Base-by-base conservation (phyloP, 2,888 invertebrate species). In the Drosophila flavopinicola region DNA sequence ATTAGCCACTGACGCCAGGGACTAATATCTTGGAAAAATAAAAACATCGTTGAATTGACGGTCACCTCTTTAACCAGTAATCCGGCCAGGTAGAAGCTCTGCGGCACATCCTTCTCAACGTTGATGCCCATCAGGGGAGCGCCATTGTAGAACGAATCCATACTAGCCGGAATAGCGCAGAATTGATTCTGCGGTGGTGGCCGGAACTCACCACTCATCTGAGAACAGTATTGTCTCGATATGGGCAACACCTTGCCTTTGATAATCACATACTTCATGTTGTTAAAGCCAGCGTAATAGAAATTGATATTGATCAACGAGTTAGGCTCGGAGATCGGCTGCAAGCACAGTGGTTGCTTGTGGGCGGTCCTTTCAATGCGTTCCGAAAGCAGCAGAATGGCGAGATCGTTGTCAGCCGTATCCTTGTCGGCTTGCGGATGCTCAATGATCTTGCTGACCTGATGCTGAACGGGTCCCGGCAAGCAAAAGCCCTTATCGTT, bases 401-500 rank as follows among this genome's bases (percentile, higher is more conserved):
- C 84, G 47, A 83, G 32, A 42, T 83, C 67, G 23, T 73, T 69
- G 37, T 68, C 72, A 2, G 54, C 64, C 7, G 75, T 79, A n/a
- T 77, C 79, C 48, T 58, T 68, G 42, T 83, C 82, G 1, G 48
- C 57, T 4, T 44, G 30, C 1, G 84, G 68, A 60, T 82, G 66
- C 23, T 76, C 38, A 20, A 38, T 61, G 11, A 84, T 73, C 27
- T 64, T 57, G 0, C 39, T 33, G 10, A 83, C 65, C 0, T 10
- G 42, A 23, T 66, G 30, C n/a, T 66, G 45, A 25, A 61, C 58
- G 0, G 82, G 84, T 0, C 68, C 66, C 0, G 77, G 73, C 7
- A 78, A 73, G 58, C 82, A 83, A 17, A 80, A 83, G 0, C 78
- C 82, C 6, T 51, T 66, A 0, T 3, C 15, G 48, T 76, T 78